A percentile compares a stretch with the other conserved stretches of the same genome.
phyloP scores from a whole-genome alignment of 2,888 invertebrate genomes.

The Dromius quadrimaculatus region DNA sequence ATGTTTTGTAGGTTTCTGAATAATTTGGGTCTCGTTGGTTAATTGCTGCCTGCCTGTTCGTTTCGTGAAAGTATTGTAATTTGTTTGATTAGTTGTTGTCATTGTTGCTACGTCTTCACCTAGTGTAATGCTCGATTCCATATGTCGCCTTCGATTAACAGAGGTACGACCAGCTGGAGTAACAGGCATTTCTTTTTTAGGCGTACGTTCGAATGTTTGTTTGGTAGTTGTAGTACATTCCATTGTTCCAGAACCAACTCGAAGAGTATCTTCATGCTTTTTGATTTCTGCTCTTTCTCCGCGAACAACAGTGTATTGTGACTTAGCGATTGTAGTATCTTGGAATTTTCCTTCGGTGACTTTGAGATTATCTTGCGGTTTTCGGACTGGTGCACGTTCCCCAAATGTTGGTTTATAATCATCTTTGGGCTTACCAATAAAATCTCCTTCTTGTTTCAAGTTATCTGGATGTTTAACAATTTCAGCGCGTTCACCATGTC shows the following conservation, averaged over 20 bases:
- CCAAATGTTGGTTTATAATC: slow-evolving; percentile 66
- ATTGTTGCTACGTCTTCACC: slow-evolving; percentile 71
- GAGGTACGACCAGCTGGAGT: slow-evolving; percentile 69
- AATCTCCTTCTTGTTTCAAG: slow-evolving; percentile 69
- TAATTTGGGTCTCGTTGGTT: slow-evolving; percentile 56
- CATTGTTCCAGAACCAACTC: slow-evolving; percentile 68
- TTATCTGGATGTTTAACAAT: slow-evolving; percentile 66
- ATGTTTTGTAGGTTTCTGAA: slow-evolving; percentile 60
- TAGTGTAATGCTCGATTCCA: slow-evolving; percentile 76
- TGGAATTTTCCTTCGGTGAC: slow-evolving; percentile 69
- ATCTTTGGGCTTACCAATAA: slow-evolving; percentile 66
- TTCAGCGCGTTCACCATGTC: slow-evolving; percentile 61
- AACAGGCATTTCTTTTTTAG: slow-evolving; percentile 68
- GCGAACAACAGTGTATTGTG: slow-evolving; percentile 66
- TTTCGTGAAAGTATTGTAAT: slow-evolving; percentile 69
- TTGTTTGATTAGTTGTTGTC: slow-evolving; percentile 73
- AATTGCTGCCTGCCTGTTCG: slow-evolving; percentile 59
- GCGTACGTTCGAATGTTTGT: slow-evolving; percentile 69
- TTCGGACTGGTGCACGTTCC: slow-evolving; percentile 67
- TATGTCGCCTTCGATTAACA: slow-evolving; percentile 72
- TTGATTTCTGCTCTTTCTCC: slow-evolving; percentile 68
- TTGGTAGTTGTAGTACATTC: slow-evolving; percentile 70
- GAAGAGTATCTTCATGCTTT: slow-evolving; percentile 68
- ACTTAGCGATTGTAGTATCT: slow-evolving; percentile 66
- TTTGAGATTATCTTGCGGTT: slow-evolving; percentile 73